A percentile compares a stretch with the other conserved stretches of the same genome.
phyloP scores from a whole-genome alignment of 64 coral and sea anemone genomes.

The Platygyra sinensis region DNA sequence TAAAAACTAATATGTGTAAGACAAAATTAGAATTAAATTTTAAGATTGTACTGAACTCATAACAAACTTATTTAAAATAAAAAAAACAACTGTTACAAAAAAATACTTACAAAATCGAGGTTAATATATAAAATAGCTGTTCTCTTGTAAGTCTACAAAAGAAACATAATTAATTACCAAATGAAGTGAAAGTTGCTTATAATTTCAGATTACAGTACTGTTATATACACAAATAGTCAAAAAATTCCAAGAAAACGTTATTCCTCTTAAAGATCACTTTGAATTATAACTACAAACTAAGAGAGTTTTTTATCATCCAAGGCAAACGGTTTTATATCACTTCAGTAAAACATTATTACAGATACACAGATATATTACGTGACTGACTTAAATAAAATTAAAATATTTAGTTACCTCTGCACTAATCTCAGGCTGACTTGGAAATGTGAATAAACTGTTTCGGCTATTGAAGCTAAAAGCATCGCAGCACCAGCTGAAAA shows the following conservation, averaged over 20 bases:
- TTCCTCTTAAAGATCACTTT: too few species aligned
- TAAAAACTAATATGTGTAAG: too few species aligned
- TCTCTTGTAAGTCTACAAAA: conserved; percentile 64
- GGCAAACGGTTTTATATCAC: neutral
- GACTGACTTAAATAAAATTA: neutral
- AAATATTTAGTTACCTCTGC: conserved; percentile 4
- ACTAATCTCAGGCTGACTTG: conserved; percentile 59
- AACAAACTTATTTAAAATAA: too few species aligned
- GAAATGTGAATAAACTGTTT: conserved; percentile 79
- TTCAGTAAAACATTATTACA: neutral
- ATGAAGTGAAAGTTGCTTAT: too few species aligned
- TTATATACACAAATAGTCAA: too few species aligned
- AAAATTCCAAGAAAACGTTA: too few species aligned
- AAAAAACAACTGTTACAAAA: neutral
- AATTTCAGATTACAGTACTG: too few species aligned
- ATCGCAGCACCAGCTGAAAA: conserved; percentile 67
- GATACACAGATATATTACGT: neutral
- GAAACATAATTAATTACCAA: neutral
- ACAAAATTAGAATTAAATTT: neutral
- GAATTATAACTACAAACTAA: too few species aligned
- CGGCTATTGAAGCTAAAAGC: conserved; percentile 73
- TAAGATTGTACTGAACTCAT: too few species aligned
- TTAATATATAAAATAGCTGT: conserved; percentile 64
- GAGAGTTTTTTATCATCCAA: too few species aligned
- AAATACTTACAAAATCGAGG: conserved; percentile 67